Conservation (phyloP, 2,888 invertebrate genomes). For the Trissonchulus latispiculum region DNA sequence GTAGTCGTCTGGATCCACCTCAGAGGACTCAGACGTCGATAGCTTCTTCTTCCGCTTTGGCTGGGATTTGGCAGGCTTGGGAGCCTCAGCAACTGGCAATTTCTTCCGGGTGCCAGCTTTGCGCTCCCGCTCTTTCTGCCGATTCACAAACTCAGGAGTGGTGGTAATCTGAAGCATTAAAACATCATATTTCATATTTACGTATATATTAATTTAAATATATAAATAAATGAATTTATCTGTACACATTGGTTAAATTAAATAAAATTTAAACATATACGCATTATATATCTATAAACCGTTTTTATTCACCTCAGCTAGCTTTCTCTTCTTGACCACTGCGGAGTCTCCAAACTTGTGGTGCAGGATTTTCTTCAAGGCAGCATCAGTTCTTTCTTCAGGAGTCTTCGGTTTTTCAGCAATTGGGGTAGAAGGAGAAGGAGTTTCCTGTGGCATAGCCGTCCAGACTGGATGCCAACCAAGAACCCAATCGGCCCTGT, state of each 20-base stretch:
- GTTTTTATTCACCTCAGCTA: background rate
- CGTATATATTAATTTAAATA: no score
- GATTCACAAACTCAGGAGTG: background rate
- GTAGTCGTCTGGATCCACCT: background rate
- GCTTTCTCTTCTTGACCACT: background rate
- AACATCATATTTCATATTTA: no score
- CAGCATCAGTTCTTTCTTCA: background rate
- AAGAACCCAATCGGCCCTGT: background rate
- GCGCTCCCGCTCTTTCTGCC: background rate
- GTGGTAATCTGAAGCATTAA: no score
- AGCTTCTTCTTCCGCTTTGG: background rate
- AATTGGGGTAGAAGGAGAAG: background rate
- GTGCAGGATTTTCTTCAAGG: background rate
- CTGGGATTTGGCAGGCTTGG: background rate
- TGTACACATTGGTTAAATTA: no score
- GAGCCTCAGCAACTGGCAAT: background rate
- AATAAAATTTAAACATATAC: no score
- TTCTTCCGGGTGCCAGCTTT: background rate
- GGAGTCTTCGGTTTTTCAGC: background rate
- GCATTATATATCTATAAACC: no score
- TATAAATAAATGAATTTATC: no score
- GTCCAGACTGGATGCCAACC: conserved; percentile 3
- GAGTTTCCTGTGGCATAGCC: background rate
- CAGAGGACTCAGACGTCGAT: background rate
- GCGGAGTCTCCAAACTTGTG: background rate